These are phyloP conservation scores for Furcifer pardalis DNA, from an alignment of 2,797 vertebrate genomes.

Conservation along the genomic window DNA sequence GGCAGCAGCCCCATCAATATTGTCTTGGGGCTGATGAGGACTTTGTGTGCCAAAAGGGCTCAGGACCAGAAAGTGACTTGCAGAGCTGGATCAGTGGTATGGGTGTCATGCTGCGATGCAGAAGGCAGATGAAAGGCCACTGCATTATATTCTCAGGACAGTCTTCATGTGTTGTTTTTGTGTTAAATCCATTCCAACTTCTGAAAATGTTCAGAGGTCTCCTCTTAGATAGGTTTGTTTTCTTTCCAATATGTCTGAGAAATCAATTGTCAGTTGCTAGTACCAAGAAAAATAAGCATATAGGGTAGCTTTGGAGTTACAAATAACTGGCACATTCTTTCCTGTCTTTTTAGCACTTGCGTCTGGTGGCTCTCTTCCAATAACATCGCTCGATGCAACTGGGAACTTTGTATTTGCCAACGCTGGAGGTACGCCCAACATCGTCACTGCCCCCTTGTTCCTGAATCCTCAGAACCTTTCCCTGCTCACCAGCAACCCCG, in stretches of 20 bases:
- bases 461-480: constrained; percentile 98
- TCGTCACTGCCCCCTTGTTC: constrained; percentile 95
- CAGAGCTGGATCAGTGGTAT: too few species aligned
- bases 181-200: not conserved
- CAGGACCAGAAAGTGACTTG: too few species aligned
- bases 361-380: constrained; percentile 93
- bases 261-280: fast-evolving
- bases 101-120: too few species aligned
- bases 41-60: too few species aligned
- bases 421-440: constrained; percentile 87
- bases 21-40: too few species aligned
- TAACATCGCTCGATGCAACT: constrained; percentile 93
- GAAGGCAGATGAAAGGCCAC: too few species aligned
- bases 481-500: constrained; percentile 97
- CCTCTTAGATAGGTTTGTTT: not conserved
- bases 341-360: constrained; percentile 85
- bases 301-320: not conserved
- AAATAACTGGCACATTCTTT: constrained; percentile 48
- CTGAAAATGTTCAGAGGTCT: not conserved
- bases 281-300: not conserved
- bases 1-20: too few species aligned
- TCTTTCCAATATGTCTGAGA: not conserved
- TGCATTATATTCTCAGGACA: too few species aligned
- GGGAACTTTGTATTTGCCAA: constrained; percentile 95
- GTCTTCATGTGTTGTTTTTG: too few species aligned